phyloP scores from a whole-genome alignment of 1,140 invertebrate genomes.

The Dryas iulia region DNA sequence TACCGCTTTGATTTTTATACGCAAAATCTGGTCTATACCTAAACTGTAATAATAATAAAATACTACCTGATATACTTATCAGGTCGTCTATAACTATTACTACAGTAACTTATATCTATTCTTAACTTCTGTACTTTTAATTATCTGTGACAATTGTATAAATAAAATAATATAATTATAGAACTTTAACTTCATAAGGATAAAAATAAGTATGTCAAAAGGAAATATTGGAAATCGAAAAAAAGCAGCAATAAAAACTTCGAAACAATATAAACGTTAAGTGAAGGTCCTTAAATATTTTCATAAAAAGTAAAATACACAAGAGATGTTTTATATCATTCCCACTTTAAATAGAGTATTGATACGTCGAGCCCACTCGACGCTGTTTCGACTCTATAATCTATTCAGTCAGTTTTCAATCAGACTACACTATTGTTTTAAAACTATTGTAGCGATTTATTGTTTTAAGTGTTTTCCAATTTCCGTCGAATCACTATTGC shows the following conservation, averaged over 20 bases:
- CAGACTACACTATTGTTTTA: conserved; percentile 13
- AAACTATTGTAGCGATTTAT: conserved; percentile 19
- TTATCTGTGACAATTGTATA: too few relatives aligned
- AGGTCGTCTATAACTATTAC: too few relatives aligned
- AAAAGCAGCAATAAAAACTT: neutral
- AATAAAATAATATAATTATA: neutral
- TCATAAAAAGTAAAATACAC: neutral
- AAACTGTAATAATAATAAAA: too few relatives aligned
- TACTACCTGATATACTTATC: too few relatives aligned
- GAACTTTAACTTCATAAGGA: neutral
- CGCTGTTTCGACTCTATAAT: conserved; percentile 10
- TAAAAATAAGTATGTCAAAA: neutral
- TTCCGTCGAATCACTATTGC: neutral
- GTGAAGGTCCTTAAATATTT: conserved; percentile 1
- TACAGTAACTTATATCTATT: too few relatives aligned
- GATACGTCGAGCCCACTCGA: conserved; percentile 1
- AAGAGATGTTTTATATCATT: conserved; percentile 4
- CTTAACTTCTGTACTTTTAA: too few relatives aligned
- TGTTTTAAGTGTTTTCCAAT: conserved; percentile 17
- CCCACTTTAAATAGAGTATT: conserved; percentile 14
- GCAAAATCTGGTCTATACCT: too few relatives aligned
- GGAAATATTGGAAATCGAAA: neutral
- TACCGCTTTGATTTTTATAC: too few relatives aligned
- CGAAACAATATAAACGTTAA: conserved; percentile 1
- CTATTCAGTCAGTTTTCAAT: conserved; percentile 10